Evolutionary conservation across 2,797 vertebrate species (phyloP).

Genomic region (Myripristis murdjan): DNA sequence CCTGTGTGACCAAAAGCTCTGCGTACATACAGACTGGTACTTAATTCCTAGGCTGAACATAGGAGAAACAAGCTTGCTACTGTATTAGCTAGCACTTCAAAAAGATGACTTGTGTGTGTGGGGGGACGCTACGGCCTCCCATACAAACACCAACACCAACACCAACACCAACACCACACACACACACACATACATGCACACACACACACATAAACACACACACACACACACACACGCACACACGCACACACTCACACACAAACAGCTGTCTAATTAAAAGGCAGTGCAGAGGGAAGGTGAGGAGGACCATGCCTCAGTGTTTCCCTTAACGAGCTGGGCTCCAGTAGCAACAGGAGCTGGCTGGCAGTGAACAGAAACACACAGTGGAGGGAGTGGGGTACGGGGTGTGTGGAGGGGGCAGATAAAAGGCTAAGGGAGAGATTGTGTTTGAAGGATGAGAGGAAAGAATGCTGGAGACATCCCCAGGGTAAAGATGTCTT

Average conservation of each 20-base stretch:
- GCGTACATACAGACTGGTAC: not conserved
- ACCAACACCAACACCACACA: no score
- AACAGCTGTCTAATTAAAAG: constrained; percentile 82
- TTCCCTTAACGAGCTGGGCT: constrained; percentile 78
- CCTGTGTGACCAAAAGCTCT: not conserved
- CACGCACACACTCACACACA: constrained; percentile 47
- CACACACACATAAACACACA: constrained; percentile 51
- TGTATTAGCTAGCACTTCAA: constrained; percentile 50
- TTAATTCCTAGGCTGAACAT: constrained; percentile 37
- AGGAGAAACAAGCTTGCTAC: constrained; percentile 42
- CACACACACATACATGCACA: constrained; percentile 41
- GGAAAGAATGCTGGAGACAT: constrained; percentile 70
- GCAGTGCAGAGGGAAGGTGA: constrained; percentile 75
- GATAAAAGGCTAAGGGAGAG: constrained; percentile 72
- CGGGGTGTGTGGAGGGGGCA: constrained; percentile 21
- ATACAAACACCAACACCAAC: constrained; percentile 14
- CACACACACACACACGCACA: constrained; percentile 31
- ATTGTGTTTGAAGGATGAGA: constrained; percentile 80
- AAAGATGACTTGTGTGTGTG: constrained; percentile 46
- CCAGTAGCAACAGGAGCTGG: constrained; percentile 62
- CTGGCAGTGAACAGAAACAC: constrained; percentile 60
- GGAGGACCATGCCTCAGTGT: constrained; percentile 76
- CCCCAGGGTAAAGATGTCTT: constrained; percentile 66
- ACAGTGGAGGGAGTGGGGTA: constrained; percentile 41
- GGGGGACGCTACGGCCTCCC: constrained; percentile 13